Evolutionary conservation across 2,797 vertebrate genomes (phyloP).

Genomic region (Glyptemys insculpta): DNA sequence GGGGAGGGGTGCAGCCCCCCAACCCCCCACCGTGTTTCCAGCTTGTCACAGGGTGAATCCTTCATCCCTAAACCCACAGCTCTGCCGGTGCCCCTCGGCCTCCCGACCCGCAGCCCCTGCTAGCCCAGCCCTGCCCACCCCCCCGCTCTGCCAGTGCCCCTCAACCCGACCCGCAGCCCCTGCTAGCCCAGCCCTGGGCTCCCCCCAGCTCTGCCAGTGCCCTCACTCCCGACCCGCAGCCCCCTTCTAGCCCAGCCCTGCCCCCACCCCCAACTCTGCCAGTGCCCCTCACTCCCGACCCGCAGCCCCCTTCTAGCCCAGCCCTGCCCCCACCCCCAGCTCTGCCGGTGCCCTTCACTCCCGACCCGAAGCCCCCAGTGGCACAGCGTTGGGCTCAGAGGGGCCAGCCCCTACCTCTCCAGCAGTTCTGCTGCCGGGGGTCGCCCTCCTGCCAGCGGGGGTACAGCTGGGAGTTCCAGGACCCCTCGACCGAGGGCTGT

Average conservation of each 20-base stretch:
- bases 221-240: too few relatives aligned
- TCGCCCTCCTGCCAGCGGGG: slow-evolving; percentile 89
- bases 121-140: too few relatives aligned
- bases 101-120: background rate
- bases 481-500: slow-evolving; percentile 73
- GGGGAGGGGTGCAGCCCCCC: background rate
- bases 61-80: too few relatives aligned
- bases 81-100: background rate
- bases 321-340: background rate
- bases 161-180: background rate
- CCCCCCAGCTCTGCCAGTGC: too few relatives aligned
- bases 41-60: too few relatives aligned
- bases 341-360: background rate
- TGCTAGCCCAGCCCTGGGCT: too few relatives aligned
- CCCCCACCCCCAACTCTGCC: background rate
- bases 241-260: too few relatives aligned
- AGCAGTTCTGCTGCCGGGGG: slow-evolving; percentile 84
- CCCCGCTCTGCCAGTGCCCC: background rate
- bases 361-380: background rate
- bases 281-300: too few relatives aligned
- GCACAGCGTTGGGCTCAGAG: background rate
- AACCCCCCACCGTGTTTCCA: too few relatives aligned
- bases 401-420: slow-evolving; percentile 84
- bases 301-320: too few relatives aligned
- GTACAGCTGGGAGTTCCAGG: slow-evolving; percentile 90